Base-by-base conservation (phyloP, 2,888 invertebrate species). In the Eupithecia dodoneata region DNA sequence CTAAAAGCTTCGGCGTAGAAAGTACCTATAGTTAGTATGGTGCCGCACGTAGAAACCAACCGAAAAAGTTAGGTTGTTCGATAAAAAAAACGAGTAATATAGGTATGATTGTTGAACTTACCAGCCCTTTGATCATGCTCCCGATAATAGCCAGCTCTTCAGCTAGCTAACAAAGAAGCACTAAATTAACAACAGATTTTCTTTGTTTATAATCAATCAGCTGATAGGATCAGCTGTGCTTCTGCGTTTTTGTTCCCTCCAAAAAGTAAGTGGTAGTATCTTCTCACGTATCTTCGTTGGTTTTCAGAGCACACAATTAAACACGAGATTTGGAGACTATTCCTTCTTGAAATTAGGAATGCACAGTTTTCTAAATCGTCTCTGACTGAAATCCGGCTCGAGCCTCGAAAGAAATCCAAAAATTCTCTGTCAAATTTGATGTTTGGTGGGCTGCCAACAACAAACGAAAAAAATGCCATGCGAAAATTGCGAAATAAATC, bases 41-140 rank as follows among this genome's bases (percentile, higher is more conserved):
- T 15, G 55, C n/a, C n/a, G 55, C 15, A 52, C n/a, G n/a, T 52
- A 15, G 52, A 52, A 52, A 5, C n/a, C 55, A 7, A 55, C 7
- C 18, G 6, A 59, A 18, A 9, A n/a, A n/a, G 13, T 18, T 10
- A 63, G 4, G 30, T 63, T 63, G 63, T 18, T 30, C 30, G 10
- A 0, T 10, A 63, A 59, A 30, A 63, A 10, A 4, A 30, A 63
- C 30, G 30, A 30, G 9, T 63, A 59, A 59, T 4, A 59, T 63
- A 30, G 30, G 30, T 30, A 30, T 18, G 30, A 63, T 12, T 63
- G 30, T 63, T 10, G 30, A 30, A 30, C 87, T 86, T 83, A 88
- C 88, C 85, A 89, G 74, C 81, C 85, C 87, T 82, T 88, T 89
- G 55, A 88, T 79, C 88, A 89, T 89, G 73, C 76, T 87, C 72